Base-by-base conservation (phyloP, 2,797 vertebrate species). In the Darevskia mixta region DNA sequence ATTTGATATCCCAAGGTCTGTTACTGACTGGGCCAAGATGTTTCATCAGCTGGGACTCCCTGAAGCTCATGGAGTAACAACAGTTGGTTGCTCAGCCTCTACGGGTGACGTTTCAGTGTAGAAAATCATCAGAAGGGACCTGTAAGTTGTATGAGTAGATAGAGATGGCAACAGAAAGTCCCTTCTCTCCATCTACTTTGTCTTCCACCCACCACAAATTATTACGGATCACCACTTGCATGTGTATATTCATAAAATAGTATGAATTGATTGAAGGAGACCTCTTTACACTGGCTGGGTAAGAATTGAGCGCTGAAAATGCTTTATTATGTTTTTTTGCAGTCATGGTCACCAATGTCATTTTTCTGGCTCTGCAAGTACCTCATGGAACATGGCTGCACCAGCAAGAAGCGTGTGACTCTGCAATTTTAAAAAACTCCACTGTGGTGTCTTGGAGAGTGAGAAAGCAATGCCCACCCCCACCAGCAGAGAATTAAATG, bases 391-490 rank as follows among this genome's bases (percentile, higher is more conserved):
- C 29, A 85, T 80, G 23, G 0, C 3, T 85, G 61, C 17, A 41
- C 77, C 55, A 5, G 80, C 83, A 86, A 81, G 71, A 76, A 35
- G 10, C 25, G 1, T 82, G 0, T 15, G 75, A 43, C 27, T 85
- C 4, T 18, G 83, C 49, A 85, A 87, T 5, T 38, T 90, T 91
- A 69, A 87, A 67, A 29, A 89, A 80, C 80, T 86, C 1, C 0
- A 23, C 3, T 72, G 3, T 10, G 27, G 0, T 4, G 2, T 82
- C 1, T 1, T 75, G 29, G 23, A 32, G 17, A 58, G 83, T 45
- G 32, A 76, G 77, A 89, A 87, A 5, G 0, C 35, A 9, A 67
- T 11, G 41, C 6, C 61, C 61, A 18, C 18, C 6, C 1, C 8
- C 81, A 0, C 0, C 61, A 10, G 3, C 11, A 80, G 82, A 58